Conservation (phyloP, 2,113 vertebrate genomes). For the Okapia johnstoni region DNA sequence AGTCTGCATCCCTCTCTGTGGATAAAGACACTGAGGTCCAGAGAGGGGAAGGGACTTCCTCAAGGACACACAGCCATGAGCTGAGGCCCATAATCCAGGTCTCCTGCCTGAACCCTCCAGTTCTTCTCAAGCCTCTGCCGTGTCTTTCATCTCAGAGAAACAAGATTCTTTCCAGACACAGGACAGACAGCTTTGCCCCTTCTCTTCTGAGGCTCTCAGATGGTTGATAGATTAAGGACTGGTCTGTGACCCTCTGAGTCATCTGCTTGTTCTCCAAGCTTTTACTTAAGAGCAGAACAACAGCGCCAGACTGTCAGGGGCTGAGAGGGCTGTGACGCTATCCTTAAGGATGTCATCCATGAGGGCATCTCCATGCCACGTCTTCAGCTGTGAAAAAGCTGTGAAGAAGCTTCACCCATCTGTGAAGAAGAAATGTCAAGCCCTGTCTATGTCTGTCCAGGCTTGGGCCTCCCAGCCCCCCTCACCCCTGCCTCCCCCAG, state of each 20-base stretch:
- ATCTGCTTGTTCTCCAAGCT: not conserved
- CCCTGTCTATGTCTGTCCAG: not conserved
- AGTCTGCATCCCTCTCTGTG: not conserved
- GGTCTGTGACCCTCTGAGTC: not conserved
- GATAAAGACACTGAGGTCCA: not conserved
- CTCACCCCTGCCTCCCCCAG: not conserved
- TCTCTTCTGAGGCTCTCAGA: not conserved
- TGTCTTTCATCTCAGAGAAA: not conserved
- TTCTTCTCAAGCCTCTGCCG: not conserved
- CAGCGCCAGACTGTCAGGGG: not conserved
- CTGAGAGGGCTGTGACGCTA: not conserved
- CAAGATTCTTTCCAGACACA: not conserved
- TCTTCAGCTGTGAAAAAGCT: not conserved
- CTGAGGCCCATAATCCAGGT: not conserved
- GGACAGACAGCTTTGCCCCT: not conserved
- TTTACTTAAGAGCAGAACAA: not conserved
- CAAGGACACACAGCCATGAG: not conserved
- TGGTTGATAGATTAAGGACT: not conserved
- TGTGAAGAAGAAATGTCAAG: not conserved
- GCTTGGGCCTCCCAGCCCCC: fast-evolving
- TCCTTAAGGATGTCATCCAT: not conserved
- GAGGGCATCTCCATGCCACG: fast-evolving
- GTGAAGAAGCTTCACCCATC: no score
- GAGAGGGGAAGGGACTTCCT: not conserved
- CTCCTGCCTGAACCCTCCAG: fast-evolving